Evolutionary conservation across 2,113 vertebrate species (phyloP).

Genomic region (Theropithecus gelada): DNA sequence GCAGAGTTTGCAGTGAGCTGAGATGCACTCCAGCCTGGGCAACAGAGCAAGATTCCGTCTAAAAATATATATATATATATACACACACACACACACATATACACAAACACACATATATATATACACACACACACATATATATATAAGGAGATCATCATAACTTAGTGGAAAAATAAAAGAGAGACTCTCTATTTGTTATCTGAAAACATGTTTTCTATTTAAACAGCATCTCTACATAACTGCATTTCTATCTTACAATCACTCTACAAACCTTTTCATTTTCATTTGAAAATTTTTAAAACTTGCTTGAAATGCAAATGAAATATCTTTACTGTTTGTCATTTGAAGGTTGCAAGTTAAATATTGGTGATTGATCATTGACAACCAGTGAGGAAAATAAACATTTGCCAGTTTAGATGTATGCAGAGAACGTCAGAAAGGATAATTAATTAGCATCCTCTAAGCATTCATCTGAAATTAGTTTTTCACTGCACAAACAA

Average conservation of each 20-base stretch:
- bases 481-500: neutral
- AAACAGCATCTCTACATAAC: neutral
- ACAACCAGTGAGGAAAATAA: slow-evolving; percentile 21
- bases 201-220: slow-evolving; percentile 31
- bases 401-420: neutral
- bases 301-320: slow-evolving; percentile 9
- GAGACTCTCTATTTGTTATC: neutral
- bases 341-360: neutral
- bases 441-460: neutral
- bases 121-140: too few species aligned
- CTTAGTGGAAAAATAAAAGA: neutral
- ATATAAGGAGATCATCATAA: neutral
- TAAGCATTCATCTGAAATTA: neutral
- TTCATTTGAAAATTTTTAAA: slow-evolving; percentile 28
- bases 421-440: neutral
- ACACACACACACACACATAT: too few species aligned
- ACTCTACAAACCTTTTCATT: slow-evolving; percentile 11
- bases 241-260: slow-evolving; percentile 18
- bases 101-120: too few species aligned
- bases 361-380: neutral
- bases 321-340: neutral
- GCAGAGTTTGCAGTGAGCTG: too few species aligned
- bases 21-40: too few species aligned
- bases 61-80: too few species aligned
- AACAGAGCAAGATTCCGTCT: too few species aligned